Percentiles rank a stretch among this genome's conserved stretches.
phyloP scores from a whole-genome alignment of 1,140 invertebrate genomes.

The Oedothorax gibbosus region DNA sequence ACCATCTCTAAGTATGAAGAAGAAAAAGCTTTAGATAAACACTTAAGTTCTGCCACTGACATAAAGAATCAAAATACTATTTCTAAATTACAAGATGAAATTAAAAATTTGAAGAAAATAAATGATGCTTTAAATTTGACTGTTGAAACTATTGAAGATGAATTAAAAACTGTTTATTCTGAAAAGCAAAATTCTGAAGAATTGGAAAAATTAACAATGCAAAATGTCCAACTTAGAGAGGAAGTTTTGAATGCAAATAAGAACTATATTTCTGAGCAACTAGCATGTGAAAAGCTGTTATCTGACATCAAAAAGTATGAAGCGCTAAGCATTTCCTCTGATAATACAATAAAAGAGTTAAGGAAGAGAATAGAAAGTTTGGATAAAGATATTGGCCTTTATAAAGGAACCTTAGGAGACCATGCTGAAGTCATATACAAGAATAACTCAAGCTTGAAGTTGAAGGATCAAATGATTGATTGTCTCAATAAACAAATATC shows the following conservation, averaged over 20 bases:
- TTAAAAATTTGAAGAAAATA: slow-evolving; percentile 1
- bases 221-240: not conserved
- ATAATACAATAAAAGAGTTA: not conserved
- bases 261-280: slow-evolving; percentile 13
- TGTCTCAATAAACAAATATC: not conserved
- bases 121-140: slow-evolving; percentile 21
- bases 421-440: slow-evolving; percentile 8
- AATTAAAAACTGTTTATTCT: not conserved
- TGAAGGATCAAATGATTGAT: not conserved
- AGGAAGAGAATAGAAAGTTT: not conserved
- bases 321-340: not conserved
- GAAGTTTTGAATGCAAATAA: not conserved
- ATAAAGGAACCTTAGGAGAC: not conserved
- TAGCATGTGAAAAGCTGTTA: not conserved
- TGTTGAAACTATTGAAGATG: slow-evolving; percentile 8
- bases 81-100: not conserved
- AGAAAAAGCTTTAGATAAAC: slow-evolving; percentile 11
- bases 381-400: not conserved
- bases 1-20: slow-evolving; percentile 13
- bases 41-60: not conserved
- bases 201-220: not conserved
- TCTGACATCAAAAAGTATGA: not conserved
- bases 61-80: slow-evolving; percentile 23
- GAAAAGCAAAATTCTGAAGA: slow-evolving; percentile 21
- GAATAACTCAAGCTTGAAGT: not conserved